Conservation (phyloP, 2,888 invertebrate genomes). For the Odontothrips loti region DNA sequence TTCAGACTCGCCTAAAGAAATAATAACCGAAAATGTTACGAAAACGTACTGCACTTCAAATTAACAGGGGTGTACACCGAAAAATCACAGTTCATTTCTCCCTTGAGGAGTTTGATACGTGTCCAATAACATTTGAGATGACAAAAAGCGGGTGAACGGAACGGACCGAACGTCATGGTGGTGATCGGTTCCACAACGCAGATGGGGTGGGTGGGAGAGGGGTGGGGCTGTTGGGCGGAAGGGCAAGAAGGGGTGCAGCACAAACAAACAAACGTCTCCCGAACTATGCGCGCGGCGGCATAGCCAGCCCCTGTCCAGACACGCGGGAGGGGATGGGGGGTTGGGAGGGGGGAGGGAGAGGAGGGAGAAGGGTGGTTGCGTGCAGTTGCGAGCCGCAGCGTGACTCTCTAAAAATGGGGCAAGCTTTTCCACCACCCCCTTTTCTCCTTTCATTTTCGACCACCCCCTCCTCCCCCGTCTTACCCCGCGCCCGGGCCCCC, state of each 20-base stretch:
- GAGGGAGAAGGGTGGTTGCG: background rate
- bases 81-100: too few relatives aligned
- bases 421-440: background rate
- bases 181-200: too few relatives aligned
- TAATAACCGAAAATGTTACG: too few relatives aligned
- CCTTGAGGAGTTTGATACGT: too few relatives aligned
- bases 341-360: background rate
- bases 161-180: too few relatives aligned
- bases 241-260: background rate
- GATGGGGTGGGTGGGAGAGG: background rate
- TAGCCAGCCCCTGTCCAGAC: too few relatives aligned
- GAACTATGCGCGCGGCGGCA: background rate
- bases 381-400: slow-evolving; percentile 19
- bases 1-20: too few relatives aligned
- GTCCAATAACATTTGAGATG: background rate
- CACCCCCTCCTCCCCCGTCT: background rate
- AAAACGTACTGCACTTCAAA: too few relatives aligned
- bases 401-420: slow-evolving; percentile 22
- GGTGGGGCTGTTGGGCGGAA: background rate
- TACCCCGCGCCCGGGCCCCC: background rate
- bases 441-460: background rate
- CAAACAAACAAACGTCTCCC: slow-evolving; percentile 9
- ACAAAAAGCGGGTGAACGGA: background rate
- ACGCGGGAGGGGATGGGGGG: background rate
- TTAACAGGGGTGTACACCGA: too few relatives aligned